Evolutionary conservation across 2,888 invertebrate species (phyloP), one percentile per base, ranked within the genome.

Genomic region (Cephus nigrinus): DNA sequence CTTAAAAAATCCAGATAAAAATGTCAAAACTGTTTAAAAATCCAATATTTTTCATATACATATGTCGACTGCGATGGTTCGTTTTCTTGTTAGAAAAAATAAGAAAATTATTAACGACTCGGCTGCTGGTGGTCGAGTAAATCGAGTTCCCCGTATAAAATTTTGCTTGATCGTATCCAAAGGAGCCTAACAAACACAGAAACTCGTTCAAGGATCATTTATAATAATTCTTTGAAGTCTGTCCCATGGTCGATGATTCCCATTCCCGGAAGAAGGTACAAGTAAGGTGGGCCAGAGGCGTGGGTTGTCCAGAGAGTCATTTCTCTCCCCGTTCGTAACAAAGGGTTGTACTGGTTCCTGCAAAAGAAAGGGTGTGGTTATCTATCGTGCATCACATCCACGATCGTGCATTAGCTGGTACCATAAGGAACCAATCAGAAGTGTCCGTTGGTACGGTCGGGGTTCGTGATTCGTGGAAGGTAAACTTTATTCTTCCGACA

Each of bases 221-320:
- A 76, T 76, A 76, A 76, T 76, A 73, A 55, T 76, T 76, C 76
- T 68, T 55, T 76, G 73, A 76, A 76, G 68, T 76, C n/a, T 69
- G 31, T 71, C 71, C 11, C 71, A 71, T 31, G 31, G 31, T 15
- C 9, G 55, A 31, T 31, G 71, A 71, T 71, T 32, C 31, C 23
- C 71, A 33, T 71, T 71, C 71, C 71, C 71, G 71, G 71, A 71
- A 71, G 31, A 71, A 31, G 32, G 32, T 71, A 71, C 71, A 33
- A 71, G 31, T 12, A 32, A 33, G 31, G 71, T 31, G 71, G 32
- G 4, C 31, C 71, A 31, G 12, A 71, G 71, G 71, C 71, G 71
- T 30, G 71, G 33, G 71, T 71, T 15, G 31, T 71, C 32, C 0
- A 31, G 0, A 31, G 11, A 31, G n/a, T n/a, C 71, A 71, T 31